Percentiles rank a stretch among this genome's conserved stretches.
phyloP scores from a whole-genome alignment of 2,888 invertebrate genomes.

The Uropetala carovei region DNA sequence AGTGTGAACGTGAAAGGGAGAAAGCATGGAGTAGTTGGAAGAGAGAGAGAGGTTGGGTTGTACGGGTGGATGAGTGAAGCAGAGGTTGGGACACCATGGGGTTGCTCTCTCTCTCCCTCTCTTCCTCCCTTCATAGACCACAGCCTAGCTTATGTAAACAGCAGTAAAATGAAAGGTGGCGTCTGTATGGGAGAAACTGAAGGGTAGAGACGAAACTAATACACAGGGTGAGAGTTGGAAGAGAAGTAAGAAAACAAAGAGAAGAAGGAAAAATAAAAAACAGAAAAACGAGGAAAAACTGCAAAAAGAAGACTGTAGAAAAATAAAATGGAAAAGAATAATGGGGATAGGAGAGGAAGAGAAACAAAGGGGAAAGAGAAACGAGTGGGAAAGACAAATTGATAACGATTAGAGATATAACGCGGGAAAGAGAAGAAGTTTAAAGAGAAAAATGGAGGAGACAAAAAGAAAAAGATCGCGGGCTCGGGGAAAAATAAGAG shows the following conservation, averaged over 20 bases:
- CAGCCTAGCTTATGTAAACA: slow-evolving; percentile 42
- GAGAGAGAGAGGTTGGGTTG: not conserved
- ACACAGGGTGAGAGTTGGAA: not conserved
- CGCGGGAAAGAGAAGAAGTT: not conserved
- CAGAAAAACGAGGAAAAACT: not conserved
- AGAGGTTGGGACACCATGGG: too few species aligned
- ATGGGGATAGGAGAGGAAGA: not conserved
- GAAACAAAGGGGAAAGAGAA: not conserved
- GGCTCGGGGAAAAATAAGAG: slow-evolving; percentile 68
- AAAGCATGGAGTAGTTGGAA: slow-evolving; percentile 33
- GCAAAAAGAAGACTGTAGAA: not conserved
- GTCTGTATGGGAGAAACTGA: not conserved
- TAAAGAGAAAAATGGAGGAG: not conserved
- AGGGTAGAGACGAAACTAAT: not conserved
- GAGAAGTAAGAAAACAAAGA: too few species aligned
- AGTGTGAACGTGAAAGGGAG: not conserved
- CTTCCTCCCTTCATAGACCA: slow-evolving; percentile 67
- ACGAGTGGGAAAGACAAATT: not conserved
- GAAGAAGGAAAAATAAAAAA: not conserved
- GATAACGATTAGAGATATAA: not conserved
- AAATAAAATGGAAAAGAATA: too few species aligned
- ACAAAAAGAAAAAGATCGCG: not conserved
- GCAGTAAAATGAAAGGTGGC: not conserved
- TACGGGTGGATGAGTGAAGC: not conserved
- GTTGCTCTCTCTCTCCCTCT: not conserved